Evolutionary conservation across 2,888 invertebrate species (phyloP), one percentile per base, ranked within the genome.

Genomic region (Oxycera nigricornis): DNA sequence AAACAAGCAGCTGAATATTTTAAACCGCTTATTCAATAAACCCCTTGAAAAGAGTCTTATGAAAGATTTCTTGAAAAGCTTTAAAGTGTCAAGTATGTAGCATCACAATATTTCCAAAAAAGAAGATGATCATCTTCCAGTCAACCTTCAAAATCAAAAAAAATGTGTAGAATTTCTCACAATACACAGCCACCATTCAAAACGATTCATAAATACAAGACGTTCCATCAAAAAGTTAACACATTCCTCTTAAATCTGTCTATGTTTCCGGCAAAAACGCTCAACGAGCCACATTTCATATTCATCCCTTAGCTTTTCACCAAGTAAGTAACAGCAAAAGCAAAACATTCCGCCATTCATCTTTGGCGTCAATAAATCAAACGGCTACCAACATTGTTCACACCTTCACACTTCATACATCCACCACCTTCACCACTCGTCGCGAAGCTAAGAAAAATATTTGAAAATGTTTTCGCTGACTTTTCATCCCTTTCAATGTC

Each of bases 331-430:
- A 55, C 2, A 55, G 52, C 30, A 59, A 59, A 59, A 30, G 17
- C 30, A 9, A 55, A 59, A 17, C n/a, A 30, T 59, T 59, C 59
- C 26, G 17, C 11, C 17, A 59, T 59, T 59, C 59, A 59, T 59
- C 24, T 59, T 59, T 59, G 2, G 59, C 59, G 59, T 59, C 59
- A 30, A 59, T 59, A 59, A 59, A 59, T 59, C 59, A 59, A 59
- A 59, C 9, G n/a, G 14, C 28, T n/a, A n/a, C 28, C 59, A n/a
- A 59, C 59, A 59, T 59, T 59, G 28, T 59, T 59, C 59, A n/a
- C 59, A 59, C 59, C 59, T 59, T 46, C 6, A 55, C 17, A 2
- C 55, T 24, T 20, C 55, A 55, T 55, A 17, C 55, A 20, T 55
- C 3, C 22, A 24, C 24, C 4, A 55, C 0, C 55, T 55, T 7